Percentiles rank a stretch among this genome's conserved stretches.
Evolutionary conservation across 1,140 invertebrate species (phyloP).

Genomic region (Aphelenchoides fujianensis): DNA sequence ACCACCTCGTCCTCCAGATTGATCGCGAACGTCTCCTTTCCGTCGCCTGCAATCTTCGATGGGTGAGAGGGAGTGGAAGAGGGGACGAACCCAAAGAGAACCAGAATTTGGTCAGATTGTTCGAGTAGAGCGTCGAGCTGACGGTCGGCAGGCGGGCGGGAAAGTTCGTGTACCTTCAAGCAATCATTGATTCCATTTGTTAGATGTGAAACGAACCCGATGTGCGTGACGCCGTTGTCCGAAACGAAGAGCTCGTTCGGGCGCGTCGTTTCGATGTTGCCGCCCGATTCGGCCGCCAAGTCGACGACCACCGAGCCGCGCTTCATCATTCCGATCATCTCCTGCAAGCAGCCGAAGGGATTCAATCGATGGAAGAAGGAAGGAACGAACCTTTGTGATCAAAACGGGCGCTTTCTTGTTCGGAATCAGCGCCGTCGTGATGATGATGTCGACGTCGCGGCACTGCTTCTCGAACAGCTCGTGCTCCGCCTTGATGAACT

Average conservation of each 20-base stretch:
- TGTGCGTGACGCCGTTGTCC: conserved; percentile 77
- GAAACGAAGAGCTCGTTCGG: conserved; percentile 73
- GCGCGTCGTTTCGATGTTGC: conserved; percentile 79
- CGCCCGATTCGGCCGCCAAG: conserved; percentile 81
- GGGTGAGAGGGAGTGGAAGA: background rate
- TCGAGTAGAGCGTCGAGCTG: conserved; percentile 79
- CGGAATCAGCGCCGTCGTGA: conserved; percentile 83
- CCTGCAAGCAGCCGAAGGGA: conserved; percentile 66
- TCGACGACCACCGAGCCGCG: conserved; percentile 85
- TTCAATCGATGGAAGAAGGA: too few species aligned
- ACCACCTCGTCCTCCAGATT: conserved; percentile 82
- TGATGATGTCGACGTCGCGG: conserved; percentile 75
- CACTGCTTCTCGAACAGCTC: conserved; percentile 80
- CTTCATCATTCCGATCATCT: conserved; percentile 79
- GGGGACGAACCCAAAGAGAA: conserved; percentile 71
- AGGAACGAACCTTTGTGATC: conserved; percentile 69
- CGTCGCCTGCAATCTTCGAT: conserved; percentile 39
- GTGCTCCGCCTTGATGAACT: conserved; percentile 81
- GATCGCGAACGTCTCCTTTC: conserved; percentile 75
- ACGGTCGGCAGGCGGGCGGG: conserved; percentile 80
- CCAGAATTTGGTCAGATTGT: conserved; percentile 83
- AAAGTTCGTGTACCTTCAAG: conserved; percentile 70
- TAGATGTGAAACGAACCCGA: too few species aligned
- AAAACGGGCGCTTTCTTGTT: conserved; percentile 79
- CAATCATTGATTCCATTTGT: too few species aligned